phyloP scores from a whole-genome alignment of 2,113 vertebrate genomes.

The Cathartes aura region DNA sequence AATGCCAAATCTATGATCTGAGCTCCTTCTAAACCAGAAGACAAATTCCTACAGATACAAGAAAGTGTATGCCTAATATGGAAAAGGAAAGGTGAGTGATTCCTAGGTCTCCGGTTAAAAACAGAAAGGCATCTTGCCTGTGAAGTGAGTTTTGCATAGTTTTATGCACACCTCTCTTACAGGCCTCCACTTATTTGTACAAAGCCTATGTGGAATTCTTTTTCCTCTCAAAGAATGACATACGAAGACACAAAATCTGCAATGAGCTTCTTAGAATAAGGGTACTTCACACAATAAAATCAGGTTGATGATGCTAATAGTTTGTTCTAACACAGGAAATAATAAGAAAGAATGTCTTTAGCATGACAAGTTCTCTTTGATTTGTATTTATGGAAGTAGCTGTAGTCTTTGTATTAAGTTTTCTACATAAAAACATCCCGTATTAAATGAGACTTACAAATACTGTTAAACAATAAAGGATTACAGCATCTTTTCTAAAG shows the following conservation, averaged over 20 bases:
- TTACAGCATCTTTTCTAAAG: background rate
- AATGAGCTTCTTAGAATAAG: background rate
- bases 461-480: background rate
- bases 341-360: background rate
- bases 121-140: background rate
- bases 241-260: background rate
- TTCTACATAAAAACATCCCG: background rate
- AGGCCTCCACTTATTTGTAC: background rate
- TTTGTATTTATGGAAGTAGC: background rate
- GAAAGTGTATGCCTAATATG: background rate
- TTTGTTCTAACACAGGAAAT: background rate
- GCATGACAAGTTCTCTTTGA: background rate
- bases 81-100: background rate
- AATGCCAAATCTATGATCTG: background rate
- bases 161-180: background rate
- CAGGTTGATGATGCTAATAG: background rate
- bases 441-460: background rate
- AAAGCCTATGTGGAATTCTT: background rate
- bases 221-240: background rate
- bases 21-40: background rate
- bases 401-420: background rate
- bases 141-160: background rate
- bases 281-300: background rate
- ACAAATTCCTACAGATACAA: background rate
- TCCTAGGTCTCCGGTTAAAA: background rate